Evolutionary conservation across 2,888 invertebrate genomes (phyloP).

Genomic region (Leptura quadrifasciata): DNA sequence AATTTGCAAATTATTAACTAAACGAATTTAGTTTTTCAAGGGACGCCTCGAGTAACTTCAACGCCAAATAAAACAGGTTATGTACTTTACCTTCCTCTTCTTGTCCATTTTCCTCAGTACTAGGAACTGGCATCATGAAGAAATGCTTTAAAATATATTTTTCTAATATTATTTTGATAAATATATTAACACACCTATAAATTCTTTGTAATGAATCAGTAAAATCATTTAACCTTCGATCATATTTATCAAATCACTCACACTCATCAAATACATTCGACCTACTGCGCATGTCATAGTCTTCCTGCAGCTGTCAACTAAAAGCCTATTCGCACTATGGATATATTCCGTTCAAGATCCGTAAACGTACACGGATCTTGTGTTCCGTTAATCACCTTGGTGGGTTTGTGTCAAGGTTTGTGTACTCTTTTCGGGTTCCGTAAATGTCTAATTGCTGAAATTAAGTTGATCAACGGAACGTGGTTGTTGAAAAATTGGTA

Average conservation of each 20-base stretch:
- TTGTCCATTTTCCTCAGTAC: constrained; percentile 23
- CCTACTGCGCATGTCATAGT: not conserved
- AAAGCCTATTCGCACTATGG: no score
- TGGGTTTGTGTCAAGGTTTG: no score
- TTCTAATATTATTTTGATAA: not conserved
- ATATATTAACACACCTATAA: not conserved
- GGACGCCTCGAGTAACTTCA: not conserved
- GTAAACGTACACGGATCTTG: no score
- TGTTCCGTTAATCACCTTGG: no score
- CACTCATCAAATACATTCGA: not conserved
- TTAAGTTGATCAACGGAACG: no score
- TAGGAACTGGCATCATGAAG: constrained; percentile 33
- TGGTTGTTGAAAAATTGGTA: no score
- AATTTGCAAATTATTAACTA: no score
- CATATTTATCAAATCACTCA: not conserved
- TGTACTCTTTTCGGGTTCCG: no score
- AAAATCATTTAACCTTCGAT: not conserved
- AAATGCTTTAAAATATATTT: not conserved
- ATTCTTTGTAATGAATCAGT: not conserved
- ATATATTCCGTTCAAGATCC: no score
- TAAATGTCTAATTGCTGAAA: no score
- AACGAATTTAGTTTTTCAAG: no score
- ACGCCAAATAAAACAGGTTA: not conserved
- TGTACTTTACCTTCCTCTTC: constrained; percentile 32
- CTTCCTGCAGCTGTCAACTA: no score